Percentiles rank a stretch among this genome's conserved stretches.
Conservation (phyloP, 2,888 invertebrate species). For the Trachelus stipa region DNA sequence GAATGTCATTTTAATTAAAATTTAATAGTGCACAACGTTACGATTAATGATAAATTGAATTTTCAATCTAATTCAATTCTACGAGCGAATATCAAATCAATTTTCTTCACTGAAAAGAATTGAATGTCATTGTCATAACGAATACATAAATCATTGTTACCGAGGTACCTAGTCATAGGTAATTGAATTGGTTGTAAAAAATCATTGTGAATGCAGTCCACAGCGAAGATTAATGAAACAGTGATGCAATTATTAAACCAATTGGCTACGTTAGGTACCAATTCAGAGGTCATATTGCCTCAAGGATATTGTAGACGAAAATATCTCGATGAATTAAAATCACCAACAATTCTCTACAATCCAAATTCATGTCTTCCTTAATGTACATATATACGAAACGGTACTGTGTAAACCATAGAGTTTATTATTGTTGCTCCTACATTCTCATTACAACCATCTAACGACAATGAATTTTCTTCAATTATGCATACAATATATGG, state of each 20-base stretch:
- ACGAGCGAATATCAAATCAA: neutral
- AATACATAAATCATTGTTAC: neutral
- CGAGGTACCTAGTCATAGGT: conserved; percentile 12
- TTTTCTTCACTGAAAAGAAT: neutral
- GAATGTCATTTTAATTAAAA: neutral
- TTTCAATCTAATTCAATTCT: neutral
- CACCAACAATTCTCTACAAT: neutral
- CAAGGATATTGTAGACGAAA: neutral
- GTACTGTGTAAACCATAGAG: neutral
- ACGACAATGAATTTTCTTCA: conserved; percentile 13
- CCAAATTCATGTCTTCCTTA: neutral
- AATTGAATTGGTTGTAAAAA: conserved; percentile 29
- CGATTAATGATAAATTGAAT: neutral
- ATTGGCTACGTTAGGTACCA: neutral
- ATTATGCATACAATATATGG: conserved; percentile 49
- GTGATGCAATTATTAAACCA: neutral
- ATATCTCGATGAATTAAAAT: neutral
- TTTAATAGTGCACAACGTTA: neutral
- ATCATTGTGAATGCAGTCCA: conserved; percentile 22
- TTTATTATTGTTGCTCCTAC: neutral
- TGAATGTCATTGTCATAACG: neutral
- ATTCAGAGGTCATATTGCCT: neutral
- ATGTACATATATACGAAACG: neutral
- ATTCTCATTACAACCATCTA: neutral
- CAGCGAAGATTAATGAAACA: neutral